These are phyloP conservation scores for Tragelaphus scriptus DNA, from an alignment of 2,113 vertebrate genomes.

Conservation along the genomic window DNA sequence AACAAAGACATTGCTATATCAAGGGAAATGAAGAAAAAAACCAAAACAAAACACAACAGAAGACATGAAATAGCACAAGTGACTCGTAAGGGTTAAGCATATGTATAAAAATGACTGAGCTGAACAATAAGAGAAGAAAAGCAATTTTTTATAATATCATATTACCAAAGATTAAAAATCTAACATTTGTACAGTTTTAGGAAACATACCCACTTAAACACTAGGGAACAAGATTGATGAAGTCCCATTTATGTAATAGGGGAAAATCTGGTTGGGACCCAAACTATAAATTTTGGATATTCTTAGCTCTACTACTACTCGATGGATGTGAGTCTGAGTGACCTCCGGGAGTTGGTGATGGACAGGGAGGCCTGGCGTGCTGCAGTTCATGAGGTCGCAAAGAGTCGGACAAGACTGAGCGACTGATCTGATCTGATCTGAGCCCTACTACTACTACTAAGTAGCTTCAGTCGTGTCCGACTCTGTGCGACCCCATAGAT, in stretches of 20 bases:
- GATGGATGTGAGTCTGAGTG: too few species aligned
- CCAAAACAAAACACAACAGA: not conserved
- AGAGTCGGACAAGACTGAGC: too few species aligned
- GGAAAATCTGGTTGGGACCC: not conserved
- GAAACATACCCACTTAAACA: not conserved
- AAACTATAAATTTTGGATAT: not conserved
- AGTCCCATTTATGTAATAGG: not conserved
- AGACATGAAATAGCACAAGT: not conserved
- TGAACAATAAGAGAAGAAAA: not conserved
- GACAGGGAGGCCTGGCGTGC: too few species aligned
- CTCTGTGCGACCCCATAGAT: too few species aligned
- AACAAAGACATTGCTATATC: not conserved
- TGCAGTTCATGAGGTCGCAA: too few species aligned
- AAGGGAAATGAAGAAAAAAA: not conserved
- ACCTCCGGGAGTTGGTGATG: too few species aligned
- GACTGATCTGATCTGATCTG: too few species aligned
- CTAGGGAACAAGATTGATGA: not conserved
- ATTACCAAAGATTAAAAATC: not conserved
- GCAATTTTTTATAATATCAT: not conserved
- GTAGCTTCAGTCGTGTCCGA: too few species aligned
- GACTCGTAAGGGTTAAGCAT: not conserved
- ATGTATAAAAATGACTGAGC: not conserved
- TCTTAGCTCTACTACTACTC: not conserved
- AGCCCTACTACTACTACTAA: too few species aligned
- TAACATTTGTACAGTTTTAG: not conserved